Percentiles rank a stretch among this genome's conserved stretches.
phyloP scores from a whole-genome alignment of 2,113 vertebrate genomes.

The Gasterosteus nipponicus region DNA sequence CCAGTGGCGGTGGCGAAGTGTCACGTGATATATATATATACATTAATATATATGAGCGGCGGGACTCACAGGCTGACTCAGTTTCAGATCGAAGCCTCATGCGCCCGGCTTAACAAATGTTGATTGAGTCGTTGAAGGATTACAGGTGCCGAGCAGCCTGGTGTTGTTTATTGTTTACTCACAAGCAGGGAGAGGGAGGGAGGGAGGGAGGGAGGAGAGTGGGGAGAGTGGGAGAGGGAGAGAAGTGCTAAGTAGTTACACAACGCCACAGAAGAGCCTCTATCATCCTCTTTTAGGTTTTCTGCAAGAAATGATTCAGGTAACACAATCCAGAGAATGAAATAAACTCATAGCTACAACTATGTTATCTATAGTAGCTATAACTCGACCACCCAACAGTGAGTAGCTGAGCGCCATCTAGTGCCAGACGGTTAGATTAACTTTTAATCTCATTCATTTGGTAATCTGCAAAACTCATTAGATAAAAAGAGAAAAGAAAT shows the following conservation, averaged over 20 bases:
- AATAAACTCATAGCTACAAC: background rate
- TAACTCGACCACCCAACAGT: background rate
- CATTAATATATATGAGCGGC: background rate
- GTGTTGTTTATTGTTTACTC: slow-evolving; percentile 65
- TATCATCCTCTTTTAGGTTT: slow-evolving; percentile 6
- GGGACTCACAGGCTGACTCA: slow-evolving; percentile 47
- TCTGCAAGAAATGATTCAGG: background rate
- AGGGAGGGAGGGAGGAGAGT: slow-evolving; percentile 1
- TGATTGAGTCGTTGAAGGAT: slow-evolving; percentile 72
- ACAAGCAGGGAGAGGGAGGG: slow-evolving; percentile 22
- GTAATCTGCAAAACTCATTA: background rate
- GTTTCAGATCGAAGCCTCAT: slow-evolving; percentile 55
- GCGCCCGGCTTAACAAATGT: slow-evolving; percentile 72
- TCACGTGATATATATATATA: slow-evolving; percentile 1
- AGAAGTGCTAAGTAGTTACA: slow-evolving; percentile 23
- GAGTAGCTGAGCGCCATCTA: background rate
- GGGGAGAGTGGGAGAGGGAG: background rate
- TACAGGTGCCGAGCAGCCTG: slow-evolving; percentile 69
- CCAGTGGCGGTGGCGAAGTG: slow-evolving; percentile 17
- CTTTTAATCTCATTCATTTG: background rate
- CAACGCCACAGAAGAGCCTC: slow-evolving; percentile 25
- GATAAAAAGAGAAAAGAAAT: background rate
- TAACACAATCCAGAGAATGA: background rate
- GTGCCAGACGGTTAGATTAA: background rate
- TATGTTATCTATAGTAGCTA: background rate